These are phyloP conservation scores for Euthynnus affinis DNA, from an alignment of 2,797 vertebrate species.

Conservation along the genomic window DNA sequence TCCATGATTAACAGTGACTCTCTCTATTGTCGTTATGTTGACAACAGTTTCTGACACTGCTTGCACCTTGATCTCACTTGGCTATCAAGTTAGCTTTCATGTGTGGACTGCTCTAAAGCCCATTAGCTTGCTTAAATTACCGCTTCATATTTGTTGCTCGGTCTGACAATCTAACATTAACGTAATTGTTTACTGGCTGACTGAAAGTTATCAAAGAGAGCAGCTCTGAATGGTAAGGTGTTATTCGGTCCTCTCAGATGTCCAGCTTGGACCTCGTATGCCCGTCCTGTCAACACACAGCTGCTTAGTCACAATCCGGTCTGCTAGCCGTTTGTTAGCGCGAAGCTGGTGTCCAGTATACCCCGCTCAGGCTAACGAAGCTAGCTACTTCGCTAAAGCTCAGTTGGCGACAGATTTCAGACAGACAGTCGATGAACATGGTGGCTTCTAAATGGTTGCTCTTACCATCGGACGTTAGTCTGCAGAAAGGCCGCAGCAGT, in stretches of 20 bases:
- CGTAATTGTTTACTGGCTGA: background rate
- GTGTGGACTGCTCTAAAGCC: background rate
- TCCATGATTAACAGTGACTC: too few species aligned
- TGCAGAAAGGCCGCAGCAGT: constrained; percentile 95
- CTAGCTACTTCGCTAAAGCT: background rate
- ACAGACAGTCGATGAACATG: too few species aligned
- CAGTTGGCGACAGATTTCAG: background rate
- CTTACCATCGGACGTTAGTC: constrained; percentile 96
- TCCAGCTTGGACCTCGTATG: constrained; percentile 19
- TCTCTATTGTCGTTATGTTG: background rate
- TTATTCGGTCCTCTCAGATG: constrained; percentile 47
- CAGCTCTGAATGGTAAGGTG: constrained; percentile 38
- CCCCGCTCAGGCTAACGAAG: background rate
- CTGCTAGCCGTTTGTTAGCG: constrained; percentile 44
- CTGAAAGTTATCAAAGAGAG: background rate
- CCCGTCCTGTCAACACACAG: constrained; percentile 55
- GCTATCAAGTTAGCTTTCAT: background rate
- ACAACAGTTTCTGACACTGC: background rate
- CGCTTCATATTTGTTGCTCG: background rate
- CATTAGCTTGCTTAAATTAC: background rate
- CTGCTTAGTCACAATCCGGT: constrained; percentile 32
- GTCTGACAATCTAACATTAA: too few species aligned
- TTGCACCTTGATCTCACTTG: background rate
- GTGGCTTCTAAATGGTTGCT: accelerated
- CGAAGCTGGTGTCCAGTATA: constrained; percentile 18